Evolutionary conservation across 2,888 invertebrate species (phyloP), one percentile per base, ranked within the genome.

Genomic region (Coecobrya sp.): DNA sequence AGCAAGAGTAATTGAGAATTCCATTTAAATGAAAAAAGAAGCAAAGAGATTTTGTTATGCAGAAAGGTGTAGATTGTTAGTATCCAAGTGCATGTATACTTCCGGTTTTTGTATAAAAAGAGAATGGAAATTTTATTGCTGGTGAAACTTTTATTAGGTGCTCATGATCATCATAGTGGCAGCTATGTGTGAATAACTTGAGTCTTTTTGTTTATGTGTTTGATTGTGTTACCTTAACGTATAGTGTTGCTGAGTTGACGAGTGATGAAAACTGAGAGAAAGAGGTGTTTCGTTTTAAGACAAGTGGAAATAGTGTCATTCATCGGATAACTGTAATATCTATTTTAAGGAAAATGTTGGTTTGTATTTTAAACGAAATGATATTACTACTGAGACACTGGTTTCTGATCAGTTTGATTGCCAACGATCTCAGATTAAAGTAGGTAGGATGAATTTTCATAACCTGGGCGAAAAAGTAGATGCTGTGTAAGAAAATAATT

Each of bases 211-310:
- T 36, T 36, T 36, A n/a, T 22, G 13, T 2, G 49, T 25, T 79
- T 79, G 79, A 49, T 22, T 79, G 49, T 25, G 49, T n/a, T n/a
- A n/a, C n/a, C n/a, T n/a, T n/a, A n/a, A n/a, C n/a, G n/a, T n/a
- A 45, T 79, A 19, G 62, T 62, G 82, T n/a, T 82, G 82, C 10
- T 81, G 36, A n/a, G 81, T 22, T 45, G 10, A 22, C 8, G 13
- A 22, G 52, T 81, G 81, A 45, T 42, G 42, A 73, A n/a, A 36
- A 36, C 36, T 7, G 3, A 7, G 36, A 36, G 36, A 36, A 36
- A 36, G n/a, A n/a, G 2, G 2, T 36, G 7, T 36, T 4, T 36
- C 36, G 36, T 36, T 4, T 4, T 36, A 36, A 36, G 3, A 36
- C 3, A 4, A 36, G 55, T 52, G 11, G 16, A 79, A 19, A 10